Evolutionary conservation across 1,140 invertebrate species (phyloP).

Genomic region (Bombus affinis): DNA sequence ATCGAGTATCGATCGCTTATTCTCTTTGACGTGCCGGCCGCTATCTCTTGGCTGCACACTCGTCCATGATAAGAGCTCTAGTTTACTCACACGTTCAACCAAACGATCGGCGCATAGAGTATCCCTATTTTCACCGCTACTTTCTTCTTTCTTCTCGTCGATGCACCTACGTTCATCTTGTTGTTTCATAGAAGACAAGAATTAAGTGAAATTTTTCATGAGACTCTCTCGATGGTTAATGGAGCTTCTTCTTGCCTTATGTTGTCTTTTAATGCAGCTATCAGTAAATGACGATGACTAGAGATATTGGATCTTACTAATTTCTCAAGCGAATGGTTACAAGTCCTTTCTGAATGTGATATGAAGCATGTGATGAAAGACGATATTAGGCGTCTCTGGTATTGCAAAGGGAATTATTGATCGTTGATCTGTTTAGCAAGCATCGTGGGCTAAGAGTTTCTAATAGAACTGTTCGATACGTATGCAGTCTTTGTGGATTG

Average conservation of each 20-base stretch:
- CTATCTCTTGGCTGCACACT: slow-evolving; percentile 65
- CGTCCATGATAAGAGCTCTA: slow-evolving; percentile 58
- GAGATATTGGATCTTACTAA: not conserved
- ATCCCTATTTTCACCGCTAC: not conserved
- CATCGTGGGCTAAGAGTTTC: not conserved
- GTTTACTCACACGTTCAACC: slow-evolving; percentile 52
- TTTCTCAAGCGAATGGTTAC: not conserved
- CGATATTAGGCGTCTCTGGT: not conserved
- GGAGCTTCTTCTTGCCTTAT: too few relatives aligned
- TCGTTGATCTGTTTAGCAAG: slow-evolving; percentile 4
- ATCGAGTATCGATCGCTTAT: slow-evolving; percentile 80
- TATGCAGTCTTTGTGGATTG: not conserved
- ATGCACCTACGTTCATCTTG: too few relatives aligned
- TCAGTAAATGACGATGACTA: not conserved
- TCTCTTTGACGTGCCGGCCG: slow-evolving; percentile 73
- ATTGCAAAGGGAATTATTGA: slow-evolving; percentile 39
- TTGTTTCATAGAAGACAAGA: not conserved
- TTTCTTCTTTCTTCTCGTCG: not conserved
- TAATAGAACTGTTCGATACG: not conserved
- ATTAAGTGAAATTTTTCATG: not conserved
- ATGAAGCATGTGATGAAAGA: not conserved
- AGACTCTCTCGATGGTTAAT: not conserved
- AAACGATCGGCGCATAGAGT: slow-evolving; percentile 30
- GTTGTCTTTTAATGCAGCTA: not conserved
- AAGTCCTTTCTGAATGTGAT: slow-evolving; percentile 20